Percentiles rank a stretch among this genome's conserved stretches.
Conservation (phyloP, 1,140 invertebrate species). For the Calycopis cecrops region DNA sequence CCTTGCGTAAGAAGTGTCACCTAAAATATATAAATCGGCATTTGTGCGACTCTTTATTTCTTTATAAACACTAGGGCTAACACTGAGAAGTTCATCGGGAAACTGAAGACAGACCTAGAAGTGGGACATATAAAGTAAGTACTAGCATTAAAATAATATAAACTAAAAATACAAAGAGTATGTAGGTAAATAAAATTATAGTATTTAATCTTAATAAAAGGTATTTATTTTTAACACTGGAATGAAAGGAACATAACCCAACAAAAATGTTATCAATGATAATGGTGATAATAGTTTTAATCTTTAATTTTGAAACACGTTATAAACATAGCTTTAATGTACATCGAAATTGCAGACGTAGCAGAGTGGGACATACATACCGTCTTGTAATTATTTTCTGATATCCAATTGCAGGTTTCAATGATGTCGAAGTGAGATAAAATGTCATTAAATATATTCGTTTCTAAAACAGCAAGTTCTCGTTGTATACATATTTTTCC, state of each 20-base stretch:
- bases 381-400: slow-evolving; percentile 77
- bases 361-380: no score
- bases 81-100: slow-evolving; percentile 86
- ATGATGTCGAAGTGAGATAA: slow-evolving; percentile 40
- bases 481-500: slow-evolving; percentile 59
- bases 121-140: background rate
- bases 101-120: slow-evolving; percentile 91
- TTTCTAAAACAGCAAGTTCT: slow-evolving; percentile 32
- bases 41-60: slow-evolving; percentile 77
- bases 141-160: no score
- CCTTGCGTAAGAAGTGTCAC: slow-evolving; percentile 96
- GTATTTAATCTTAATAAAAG: no score
- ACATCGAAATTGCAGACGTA: no score
- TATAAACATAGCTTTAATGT: no score
- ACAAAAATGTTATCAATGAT: slow-evolving; percentile 12
- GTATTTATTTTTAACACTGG: no score
- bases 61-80: slow-evolving; percentile 82
- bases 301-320: no score
- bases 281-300: background rate
- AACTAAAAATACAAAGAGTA: no score
- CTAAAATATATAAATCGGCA: slow-evolving; percentile 86
- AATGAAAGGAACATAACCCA: no score
- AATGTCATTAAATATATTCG: slow-evolving; percentile 35
- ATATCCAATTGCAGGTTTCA: slow-evolving; percentile 79
- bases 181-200: no score